These are phyloP conservation scores for Pheosia tremula DNA, from an alignment of 2,888 invertebrate species.

Conservation along the genomic window DNA sequence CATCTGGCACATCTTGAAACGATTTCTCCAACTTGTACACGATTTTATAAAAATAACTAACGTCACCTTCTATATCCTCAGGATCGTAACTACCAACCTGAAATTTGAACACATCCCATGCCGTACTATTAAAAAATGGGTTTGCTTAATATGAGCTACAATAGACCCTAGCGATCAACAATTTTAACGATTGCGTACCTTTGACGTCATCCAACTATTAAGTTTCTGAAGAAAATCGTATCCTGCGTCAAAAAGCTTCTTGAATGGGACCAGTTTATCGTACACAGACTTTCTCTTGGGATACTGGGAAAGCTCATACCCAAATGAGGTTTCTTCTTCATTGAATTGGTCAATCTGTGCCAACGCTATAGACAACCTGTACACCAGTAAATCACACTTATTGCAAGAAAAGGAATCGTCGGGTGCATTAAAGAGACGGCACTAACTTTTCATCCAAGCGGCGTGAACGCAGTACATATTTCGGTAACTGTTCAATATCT, in stretches of 20 bases:
- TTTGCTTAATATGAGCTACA: not conserved
- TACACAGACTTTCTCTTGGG: slow-evolving; percentile 91
- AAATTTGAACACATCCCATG: not conserved
- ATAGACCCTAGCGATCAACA: not conserved
- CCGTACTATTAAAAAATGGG: not conserved
- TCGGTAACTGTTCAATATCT: slow-evolving; percentile 91
- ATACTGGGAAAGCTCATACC: slow-evolving; percentile 95
- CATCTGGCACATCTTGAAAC: slow-evolving; percentile 90
- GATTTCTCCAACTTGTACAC: slow-evolving; percentile 95
- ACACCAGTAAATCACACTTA: not conserved
- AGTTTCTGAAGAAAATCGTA: slow-evolving; percentile 93
- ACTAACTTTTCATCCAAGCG: slow-evolving; percentile 88
- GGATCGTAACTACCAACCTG: slow-evolving; percentile 94
- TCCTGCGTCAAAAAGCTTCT: slow-evolving; percentile 94
- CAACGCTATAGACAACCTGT: slow-evolving; percentile 88
- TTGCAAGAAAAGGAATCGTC: not conserved
- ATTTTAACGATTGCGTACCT: slow-evolving; percentile 48
- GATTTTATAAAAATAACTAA: slow-evolving; percentile 87
- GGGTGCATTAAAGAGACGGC: not conserved
- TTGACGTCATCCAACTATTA: slow-evolving; percentile 92
- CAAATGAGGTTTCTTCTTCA: slow-evolving; percentile 94
- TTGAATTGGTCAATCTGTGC: slow-evolving; percentile 94
- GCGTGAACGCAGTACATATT: slow-evolving; percentile 93
- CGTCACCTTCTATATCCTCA: slow-evolving; percentile 93
- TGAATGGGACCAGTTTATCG: slow-evolving; percentile 93